Percentiles rank a stretch among this genome's conserved stretches.
Conservation (phyloP, 2,113 vertebrate genomes). For the Ploceus nigricollis region DNA sequence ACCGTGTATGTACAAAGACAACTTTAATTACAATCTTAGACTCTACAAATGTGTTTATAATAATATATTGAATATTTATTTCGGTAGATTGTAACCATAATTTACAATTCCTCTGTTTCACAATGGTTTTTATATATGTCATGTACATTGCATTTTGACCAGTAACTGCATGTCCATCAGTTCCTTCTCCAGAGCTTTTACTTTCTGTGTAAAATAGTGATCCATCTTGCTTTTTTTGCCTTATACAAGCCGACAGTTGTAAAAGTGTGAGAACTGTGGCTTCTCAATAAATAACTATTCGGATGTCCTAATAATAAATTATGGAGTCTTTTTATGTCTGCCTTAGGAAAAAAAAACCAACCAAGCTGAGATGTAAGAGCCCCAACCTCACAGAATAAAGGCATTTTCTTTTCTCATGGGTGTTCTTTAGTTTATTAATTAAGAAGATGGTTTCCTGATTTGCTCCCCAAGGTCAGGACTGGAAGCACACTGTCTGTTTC, state of each 20-base stretch:
- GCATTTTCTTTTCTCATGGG: slow-evolving; percentile 62
- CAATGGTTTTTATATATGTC: slow-evolving; percentile 87
- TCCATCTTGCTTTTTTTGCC: slow-evolving; percentile 86
- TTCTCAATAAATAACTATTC: slow-evolving; percentile 89
- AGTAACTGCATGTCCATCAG: slow-evolving; percentile 82
- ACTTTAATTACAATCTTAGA: slow-evolving; percentile 78
- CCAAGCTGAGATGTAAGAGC: slow-evolving; percentile 40
- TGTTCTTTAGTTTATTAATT: slow-evolving; percentile 64
- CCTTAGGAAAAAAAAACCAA: slow-evolving; percentile 2
- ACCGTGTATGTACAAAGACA: slow-evolving; percentile 77
- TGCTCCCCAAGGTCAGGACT: not conserved
- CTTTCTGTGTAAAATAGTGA: slow-evolving; percentile 84
- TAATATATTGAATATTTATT: slow-evolving; percentile 77
- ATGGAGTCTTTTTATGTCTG: slow-evolving; percentile 68
- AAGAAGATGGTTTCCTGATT: slow-evolving; percentile 15
- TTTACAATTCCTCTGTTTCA: slow-evolving; percentile 84
- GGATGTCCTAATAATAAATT: slow-evolving; percentile 70
- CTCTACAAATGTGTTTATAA: slow-evolving; percentile 88
- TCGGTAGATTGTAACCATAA: slow-evolving; percentile 82
- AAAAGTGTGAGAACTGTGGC: slow-evolving; percentile 92
- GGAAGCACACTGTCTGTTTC: not conserved
- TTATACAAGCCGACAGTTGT: slow-evolving; percentile 93
- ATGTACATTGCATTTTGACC: slow-evolving; percentile 87
- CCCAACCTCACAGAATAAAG: slow-evolving; percentile 69
- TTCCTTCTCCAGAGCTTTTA: slow-evolving; percentile 75